Base-by-base conservation (phyloP, 2,888 invertebrate species). In the Falcaria lacertinaria region DNA sequence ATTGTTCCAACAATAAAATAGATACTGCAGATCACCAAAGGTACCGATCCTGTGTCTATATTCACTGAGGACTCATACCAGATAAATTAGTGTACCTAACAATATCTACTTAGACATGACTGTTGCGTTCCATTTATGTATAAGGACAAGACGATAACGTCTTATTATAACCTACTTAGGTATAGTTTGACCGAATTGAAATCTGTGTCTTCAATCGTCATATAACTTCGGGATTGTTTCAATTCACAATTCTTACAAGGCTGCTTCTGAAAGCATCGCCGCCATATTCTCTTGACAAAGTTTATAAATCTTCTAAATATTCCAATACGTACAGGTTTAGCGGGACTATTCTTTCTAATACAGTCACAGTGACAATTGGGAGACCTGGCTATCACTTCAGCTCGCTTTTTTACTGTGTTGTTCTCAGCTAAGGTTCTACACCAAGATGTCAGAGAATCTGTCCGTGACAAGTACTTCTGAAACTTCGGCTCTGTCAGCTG, bases 361-460 rank as follows among this genome's bases (percentile, higher is more conserved):
- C 79, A 69, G 5, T 66, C 50, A 41, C 88, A 88, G 46, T 83
- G 79, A 44, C 89, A 89, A n/a, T 57, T 54, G 0, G 88, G 86
- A 0, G 89, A 57, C 47, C 52, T 73, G 0, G 72, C 80, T 1
- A 74, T 60, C 0, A 87, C 57, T 44, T 73, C 67, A 0, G 69
- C 58, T 34, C 49, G 60, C 47, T 58, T 69, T 25, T 54, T 71
- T 44, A 60, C 57, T 0, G 60, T 41, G 45, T 69, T 69, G 13
- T 47, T 70, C 15, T 70, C 60, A 0, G 76, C 69, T 38, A 74
- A 50, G 6, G 62, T 73, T 43, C 69, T 75, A 50, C 87, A 88
- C 1, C 83, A 47, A 19, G 58, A 58, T 0, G 76, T 76, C 15
- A 89, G 42, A 2, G 68, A 60, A 28, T 80, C 72, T 3, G 70